Evolutionary conservation across 2,888 invertebrate genomes (phyloP).

Genomic region (Hetaerina titia): DNA sequence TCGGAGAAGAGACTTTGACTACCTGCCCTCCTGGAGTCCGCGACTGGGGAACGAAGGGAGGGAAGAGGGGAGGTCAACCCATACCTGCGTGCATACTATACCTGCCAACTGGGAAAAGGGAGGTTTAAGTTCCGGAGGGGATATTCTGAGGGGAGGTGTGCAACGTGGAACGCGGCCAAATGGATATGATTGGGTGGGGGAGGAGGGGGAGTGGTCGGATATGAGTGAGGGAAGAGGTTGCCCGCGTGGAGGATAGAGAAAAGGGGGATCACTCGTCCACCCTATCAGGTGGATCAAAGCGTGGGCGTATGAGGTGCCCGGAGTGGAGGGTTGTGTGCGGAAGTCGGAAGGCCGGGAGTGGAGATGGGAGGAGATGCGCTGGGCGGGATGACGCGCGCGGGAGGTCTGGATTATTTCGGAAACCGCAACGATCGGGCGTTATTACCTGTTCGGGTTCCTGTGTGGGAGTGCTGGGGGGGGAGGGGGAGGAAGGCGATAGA

Average conservation of each 20-base stretch:
- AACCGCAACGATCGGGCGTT: slow-evolving; percentile 65
- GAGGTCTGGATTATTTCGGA: slow-evolving; percentile 56
- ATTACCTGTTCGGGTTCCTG: slow-evolving; percentile 63
- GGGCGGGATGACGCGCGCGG: background rate
- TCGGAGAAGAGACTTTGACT: slow-evolving; percentile 5
- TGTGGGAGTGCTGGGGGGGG: background rate
- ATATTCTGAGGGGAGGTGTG: background rate
- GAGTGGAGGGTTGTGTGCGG: background rate
- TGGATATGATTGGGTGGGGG: slow-evolving; percentile 50
- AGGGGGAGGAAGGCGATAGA: background rate
- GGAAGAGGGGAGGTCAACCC: background rate
- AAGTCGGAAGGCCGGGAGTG: too few species aligned
- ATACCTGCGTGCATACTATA: background rate
- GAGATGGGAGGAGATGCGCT: background rate
- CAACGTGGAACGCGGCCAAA: slow-evolving; percentile 52
- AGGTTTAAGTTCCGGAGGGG: background rate
- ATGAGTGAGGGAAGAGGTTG: background rate
- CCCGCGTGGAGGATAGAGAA: background rate
- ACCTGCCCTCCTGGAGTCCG: background rate
- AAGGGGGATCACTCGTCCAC: slow-evolving; percentile 15
- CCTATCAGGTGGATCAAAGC: slow-evolving; percentile 47
- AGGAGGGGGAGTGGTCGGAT: background rate
- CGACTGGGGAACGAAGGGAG: background rate
- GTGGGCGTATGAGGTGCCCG: background rate
- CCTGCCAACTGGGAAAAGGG: background rate